A percentile compares a stretch with the other conserved stretches of the same genome.
These are phyloP conservation scores for Aphis gossypii DNA, from an alignment of 1,140 invertebrate genomes.

Conservation along the genomic window DNA sequence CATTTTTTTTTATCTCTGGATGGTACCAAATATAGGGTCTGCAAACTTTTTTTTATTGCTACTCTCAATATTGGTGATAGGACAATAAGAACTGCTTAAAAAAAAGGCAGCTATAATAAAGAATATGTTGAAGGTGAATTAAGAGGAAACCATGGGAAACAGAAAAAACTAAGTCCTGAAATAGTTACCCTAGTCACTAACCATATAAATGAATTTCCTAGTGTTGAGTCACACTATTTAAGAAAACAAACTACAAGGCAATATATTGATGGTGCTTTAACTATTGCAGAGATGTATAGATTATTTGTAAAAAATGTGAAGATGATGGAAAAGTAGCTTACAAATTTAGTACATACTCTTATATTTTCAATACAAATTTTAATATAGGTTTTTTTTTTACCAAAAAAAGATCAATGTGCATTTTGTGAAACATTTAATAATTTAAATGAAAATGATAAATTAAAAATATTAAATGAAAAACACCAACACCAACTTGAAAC, in stretches of 20 bases:
- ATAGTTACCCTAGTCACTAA: background rate
- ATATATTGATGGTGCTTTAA: constrained; percentile 27
- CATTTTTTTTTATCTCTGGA: background rate
- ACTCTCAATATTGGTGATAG: constrained; percentile 12
- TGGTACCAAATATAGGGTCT: background rate
- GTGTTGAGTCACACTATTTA: background rate
- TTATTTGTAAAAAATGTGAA: background rate
- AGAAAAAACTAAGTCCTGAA: background rate
- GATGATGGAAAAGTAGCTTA: background rate
- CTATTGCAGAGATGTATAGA: background rate
- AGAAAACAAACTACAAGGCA: background rate
- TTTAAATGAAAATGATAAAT: background rate
- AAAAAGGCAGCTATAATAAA: background rate
- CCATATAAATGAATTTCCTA: constrained; percentile 3
- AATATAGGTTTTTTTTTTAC: constrained; percentile 12
- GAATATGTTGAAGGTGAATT: background rate
- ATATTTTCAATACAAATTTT: background rate
- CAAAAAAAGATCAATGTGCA: constrained; percentile 26
- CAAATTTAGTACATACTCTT: background rate
- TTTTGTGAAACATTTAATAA: constrained; percentile 8
- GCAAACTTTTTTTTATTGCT: constrained; percentile 20
- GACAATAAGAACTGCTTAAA: background rate
- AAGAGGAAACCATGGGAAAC: constrained; percentile 14
- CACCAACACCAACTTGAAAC: background rate
- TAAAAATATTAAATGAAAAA: background rate